Evolutionary conservation across 2,888 invertebrate species (phyloP).

Genomic region (Andrena minutula): DNA sequence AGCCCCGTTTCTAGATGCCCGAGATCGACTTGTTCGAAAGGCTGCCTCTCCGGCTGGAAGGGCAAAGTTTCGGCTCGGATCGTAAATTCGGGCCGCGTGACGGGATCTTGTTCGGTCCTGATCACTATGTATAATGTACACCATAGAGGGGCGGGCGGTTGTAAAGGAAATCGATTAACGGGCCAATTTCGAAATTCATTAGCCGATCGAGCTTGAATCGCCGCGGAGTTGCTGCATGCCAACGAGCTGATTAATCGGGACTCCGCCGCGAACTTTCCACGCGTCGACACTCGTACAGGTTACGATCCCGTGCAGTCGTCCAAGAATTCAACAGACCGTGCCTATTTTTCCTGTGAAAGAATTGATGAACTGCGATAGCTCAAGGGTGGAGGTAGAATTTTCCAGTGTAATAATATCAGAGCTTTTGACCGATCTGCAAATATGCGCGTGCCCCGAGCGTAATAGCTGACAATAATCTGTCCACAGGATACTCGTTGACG

Average conservation of each 20-base stretch:
- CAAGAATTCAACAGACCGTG: not conserved
- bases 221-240: constrained; percentile 38
- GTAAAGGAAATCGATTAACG: constrained; percentile 56
- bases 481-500: constrained; percentile 9
- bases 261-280: constrained; percentile 46
- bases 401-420: not conserved
- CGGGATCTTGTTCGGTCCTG: constrained; percentile 5
- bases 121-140: constrained; percentile 18
- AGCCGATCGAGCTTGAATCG: constrained; percentile 40
- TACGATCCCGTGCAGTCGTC: not conserved
- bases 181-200: constrained; percentile 60
- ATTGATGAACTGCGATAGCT: not conserved
- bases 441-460: not conserved
- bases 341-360: not conserved
- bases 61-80: constrained; percentile 1
- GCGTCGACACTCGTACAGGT: constrained; percentile 14
- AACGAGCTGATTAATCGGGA: constrained; percentile 39
- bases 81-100: constrained; percentile 6
- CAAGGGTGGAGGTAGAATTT: not conserved
- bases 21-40: constrained; percentile 9
- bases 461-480: constrained; percentile 31
- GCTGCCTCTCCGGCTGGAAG: not conserved
- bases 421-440: not conserved
- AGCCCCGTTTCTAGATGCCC: constrained; percentile 2
- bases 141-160: not conserved